phyloP scores from a whole-genome alignment of 2,888 invertebrate genomes.

The Crioceris asparagi region DNA sequence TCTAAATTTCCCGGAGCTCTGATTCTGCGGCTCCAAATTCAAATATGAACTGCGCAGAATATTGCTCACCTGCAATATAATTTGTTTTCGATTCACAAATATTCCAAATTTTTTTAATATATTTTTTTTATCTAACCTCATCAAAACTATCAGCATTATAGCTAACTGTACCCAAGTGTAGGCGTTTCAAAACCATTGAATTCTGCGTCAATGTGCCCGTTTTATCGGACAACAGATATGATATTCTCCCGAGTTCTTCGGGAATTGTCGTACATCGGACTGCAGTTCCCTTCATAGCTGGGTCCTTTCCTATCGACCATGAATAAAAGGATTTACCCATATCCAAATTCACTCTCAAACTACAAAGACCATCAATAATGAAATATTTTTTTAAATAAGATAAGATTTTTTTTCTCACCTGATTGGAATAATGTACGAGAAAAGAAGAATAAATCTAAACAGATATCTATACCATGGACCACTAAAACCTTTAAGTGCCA shows the following conservation, averaged over 20 bases:
- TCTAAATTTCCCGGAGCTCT: slow-evolving; percentile 42
- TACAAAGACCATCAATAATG: slow-evolving; percentile 33
- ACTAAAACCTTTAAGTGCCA: slow-evolving; percentile 89
- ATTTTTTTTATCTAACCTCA: slow-evolving; percentile 45
- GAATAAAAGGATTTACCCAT: slow-evolving; percentile 98
- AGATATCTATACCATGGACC: slow-evolving; percentile 96
- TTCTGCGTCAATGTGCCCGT: slow-evolving; percentile 98
- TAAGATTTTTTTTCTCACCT: slow-evolving; percentile 44
- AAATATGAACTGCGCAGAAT: slow-evolving; percentile 40
- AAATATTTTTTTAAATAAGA: slow-evolving; percentile 2
- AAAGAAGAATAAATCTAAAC: slow-evolving; percentile 91
- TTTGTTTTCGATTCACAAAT: no score
- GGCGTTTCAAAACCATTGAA: slow-evolving; percentile 94
- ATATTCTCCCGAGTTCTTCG: slow-evolving; percentile 93
- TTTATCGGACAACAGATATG: slow-evolving; percentile 95
- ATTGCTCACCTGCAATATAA: slow-evolving; percentile 38
- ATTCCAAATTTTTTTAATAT: no score
- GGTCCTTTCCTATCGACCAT: slow-evolving; percentile 91
- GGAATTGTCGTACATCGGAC: slow-evolving; percentile 97
- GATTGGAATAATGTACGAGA: slow-evolving; percentile 98
- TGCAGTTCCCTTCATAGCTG: slow-evolving; percentile 85
- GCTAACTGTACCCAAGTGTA: slow-evolving; percentile 88
- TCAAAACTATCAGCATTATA: slow-evolving; percentile 80
- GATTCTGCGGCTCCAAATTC: slow-evolving; percentile 20
- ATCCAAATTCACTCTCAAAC: slow-evolving; percentile 94